Evolutionary conservation across 2,113 vertebrate species (phyloP).

Genomic region (Phylloscopus whistleri): DNA sequence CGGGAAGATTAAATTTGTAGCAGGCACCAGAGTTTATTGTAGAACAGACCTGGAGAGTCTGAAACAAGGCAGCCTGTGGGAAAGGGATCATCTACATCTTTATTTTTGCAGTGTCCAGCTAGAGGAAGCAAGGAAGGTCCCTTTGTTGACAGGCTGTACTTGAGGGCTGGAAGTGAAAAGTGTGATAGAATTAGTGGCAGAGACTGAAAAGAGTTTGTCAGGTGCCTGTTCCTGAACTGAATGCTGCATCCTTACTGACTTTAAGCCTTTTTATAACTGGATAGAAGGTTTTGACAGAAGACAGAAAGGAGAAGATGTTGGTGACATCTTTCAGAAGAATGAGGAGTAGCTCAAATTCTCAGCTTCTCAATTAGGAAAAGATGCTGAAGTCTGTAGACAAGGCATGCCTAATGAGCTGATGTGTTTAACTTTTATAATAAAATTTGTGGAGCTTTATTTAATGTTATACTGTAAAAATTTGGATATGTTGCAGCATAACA

Average conservation of each 20-base stretch:
- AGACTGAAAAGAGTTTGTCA: not conserved
- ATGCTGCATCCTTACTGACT: not conserved
- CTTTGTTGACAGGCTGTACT: not conserved
- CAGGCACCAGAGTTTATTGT: not conserved
- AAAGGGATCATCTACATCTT: accelerated
- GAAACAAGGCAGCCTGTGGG: not conserved
- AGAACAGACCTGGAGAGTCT: not conserved
- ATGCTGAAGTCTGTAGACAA: not conserved
- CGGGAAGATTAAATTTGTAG: not conserved
- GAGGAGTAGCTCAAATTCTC: not conserved
- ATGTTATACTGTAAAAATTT: not conserved
- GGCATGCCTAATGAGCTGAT: not conserved
- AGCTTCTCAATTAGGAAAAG: not conserved
- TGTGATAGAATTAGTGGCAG: not conserved
- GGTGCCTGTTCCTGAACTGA: not conserved
- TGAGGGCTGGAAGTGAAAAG: not conserved
- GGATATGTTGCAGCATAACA: not conserved
- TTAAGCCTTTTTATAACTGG: not conserved
- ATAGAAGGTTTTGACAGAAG: not conserved
- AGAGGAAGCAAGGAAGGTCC: not conserved
- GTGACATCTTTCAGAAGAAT: not conserved
- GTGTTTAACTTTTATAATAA: not conserved
- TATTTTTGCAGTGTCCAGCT: not conserved
- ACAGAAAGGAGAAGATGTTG: not conserved
- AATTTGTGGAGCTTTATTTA: not conserved